A percentile compares a stretch with the other conserved stretches of the same genome.
Evolutionary conservation across 2,797 vertebrate genomes (phyloP).

Genomic region (Sternotherus odoratus): DNA sequence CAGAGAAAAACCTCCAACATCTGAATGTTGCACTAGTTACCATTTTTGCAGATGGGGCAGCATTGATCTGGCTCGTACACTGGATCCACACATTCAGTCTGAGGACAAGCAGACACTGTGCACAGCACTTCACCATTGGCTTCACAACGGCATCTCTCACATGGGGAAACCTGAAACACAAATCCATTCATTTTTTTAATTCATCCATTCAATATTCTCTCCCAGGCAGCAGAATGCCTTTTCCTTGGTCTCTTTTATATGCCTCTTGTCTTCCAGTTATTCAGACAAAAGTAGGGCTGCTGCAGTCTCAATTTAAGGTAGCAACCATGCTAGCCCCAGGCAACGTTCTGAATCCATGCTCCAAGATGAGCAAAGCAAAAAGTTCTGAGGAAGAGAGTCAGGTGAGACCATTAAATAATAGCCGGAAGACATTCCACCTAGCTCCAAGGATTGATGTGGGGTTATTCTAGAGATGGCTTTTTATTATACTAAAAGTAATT

Average conservation of each 20-base stretch:
- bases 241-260: not conserved
- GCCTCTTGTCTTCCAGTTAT: not conserved
- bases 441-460: not conserved
- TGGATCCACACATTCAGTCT: conserved; percentile 97
- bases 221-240: fast-evolving
- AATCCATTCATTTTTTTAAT: conserved; percentile 1
- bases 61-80: conserved; percentile 98
- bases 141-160: conserved; percentile 96
- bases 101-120: conserved; percentile 95
- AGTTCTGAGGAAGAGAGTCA: not conserved
- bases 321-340: not conserved
- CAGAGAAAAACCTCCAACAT: fast-evolving
- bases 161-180: conserved; percentile 92
- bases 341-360: not conserved
- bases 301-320: not conserved
- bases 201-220: not conserved
- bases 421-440: not conserved
- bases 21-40: conserved; percentile 64
- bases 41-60: conserved; percentile 98
- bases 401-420: not conserved
- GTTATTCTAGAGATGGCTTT: not conserved
- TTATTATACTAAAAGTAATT: not conserved
- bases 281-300: not conserved
- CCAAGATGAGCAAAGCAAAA: not conserved
- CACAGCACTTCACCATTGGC: conserved; percentile 95